Percentiles rank a stretch among this genome's conserved stretches.
phyloP scores from a whole-genome alignment of 2,113 vertebrate genomes.

The Hippocampus comes region DNA sequence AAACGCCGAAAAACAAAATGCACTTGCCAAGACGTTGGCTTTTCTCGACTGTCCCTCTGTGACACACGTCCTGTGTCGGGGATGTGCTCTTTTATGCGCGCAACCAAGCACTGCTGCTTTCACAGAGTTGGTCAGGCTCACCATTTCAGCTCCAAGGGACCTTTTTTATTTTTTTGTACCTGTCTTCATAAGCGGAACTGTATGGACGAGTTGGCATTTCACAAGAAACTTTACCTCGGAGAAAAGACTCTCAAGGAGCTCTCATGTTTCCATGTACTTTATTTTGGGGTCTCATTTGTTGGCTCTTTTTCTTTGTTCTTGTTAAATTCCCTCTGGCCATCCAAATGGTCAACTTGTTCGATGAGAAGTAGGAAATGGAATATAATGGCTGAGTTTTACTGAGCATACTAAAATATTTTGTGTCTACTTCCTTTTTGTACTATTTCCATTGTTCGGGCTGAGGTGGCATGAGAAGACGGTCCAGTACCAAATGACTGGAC shows the following conservation, averaged over 20 bases:
- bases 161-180: conserved; percentile 26
- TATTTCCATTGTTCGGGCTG: conserved; percentile 46
- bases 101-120: conserved; percentile 44
- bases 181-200: conserved; percentile 31
- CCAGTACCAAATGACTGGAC: conserved; percentile 44
- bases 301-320: conserved; percentile 65
- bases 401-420: conserved; percentile 37
- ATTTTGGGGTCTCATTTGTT: conserved; percentile 39
- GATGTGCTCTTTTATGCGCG: conserved; percentile 34
- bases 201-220: conserved; percentile 51
- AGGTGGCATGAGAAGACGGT: conserved; percentile 53
- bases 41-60: conserved; percentile 73
- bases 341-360: conserved; percentile 58
- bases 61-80: conserved; percentile 43
- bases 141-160: conserved; percentile 35
- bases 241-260: conserved; percentile 63
- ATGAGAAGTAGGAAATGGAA: conserved; percentile 35
- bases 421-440: conserved; percentile 32
- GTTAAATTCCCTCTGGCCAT: conserved; percentile 41
- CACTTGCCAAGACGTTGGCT: conserved; percentile 80
- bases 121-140: conserved; percentile 27
- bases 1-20: conserved; percentile 63
- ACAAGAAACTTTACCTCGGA: conserved; percentile 65
- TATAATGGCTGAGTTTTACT: conserved; percentile 37
- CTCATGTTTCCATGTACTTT: conserved; percentile 68